Conservation (phyloP, 2,797 vertebrate species). For the Perodicticus potto region DNA sequence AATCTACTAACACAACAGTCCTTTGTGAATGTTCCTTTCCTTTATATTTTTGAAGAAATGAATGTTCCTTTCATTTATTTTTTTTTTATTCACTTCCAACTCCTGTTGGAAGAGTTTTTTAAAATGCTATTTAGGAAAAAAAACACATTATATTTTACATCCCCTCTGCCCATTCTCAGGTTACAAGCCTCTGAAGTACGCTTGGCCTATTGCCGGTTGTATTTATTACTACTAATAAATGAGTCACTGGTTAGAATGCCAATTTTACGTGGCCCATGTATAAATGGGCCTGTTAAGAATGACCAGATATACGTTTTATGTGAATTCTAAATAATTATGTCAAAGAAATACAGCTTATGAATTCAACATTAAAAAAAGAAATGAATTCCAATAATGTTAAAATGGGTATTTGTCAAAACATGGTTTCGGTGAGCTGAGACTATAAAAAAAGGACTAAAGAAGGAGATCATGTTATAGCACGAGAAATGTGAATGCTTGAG, state of each 20-base stretch:
- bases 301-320: constrained; percentile 87
- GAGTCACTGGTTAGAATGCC: constrained; percentile 86
- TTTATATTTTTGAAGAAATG: too few species aligned
- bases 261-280: constrained; percentile 84
- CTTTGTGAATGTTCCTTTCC: background rate
- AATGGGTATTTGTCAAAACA: constrained; percentile 79
- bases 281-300: constrained; percentile 87
- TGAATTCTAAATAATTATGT: constrained; percentile 84
- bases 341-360: constrained; percentile 70
- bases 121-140: constrained; percentile 79
- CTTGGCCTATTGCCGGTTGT: constrained; percentile 81
- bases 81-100: constrained; percentile 52
- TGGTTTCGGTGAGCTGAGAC: constrained; percentile 72
- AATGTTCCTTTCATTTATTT: background rate
- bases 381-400: constrained; percentile 73
- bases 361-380: constrained; percentile 83
- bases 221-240: constrained; percentile 89
- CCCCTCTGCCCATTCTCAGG: constrained; percentile 73
- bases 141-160: constrained; percentile 79
- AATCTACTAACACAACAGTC: constrained; percentile 58
- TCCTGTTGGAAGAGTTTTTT: background rate
- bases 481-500: background rate
- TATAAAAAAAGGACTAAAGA: constrained; percentile 60
- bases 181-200: constrained; percentile 84
- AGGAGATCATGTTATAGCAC: background rate